phyloP scores from a whole-genome alignment of 2,113 vertebrate genomes.

The Nesoenas mayeri region DNA sequence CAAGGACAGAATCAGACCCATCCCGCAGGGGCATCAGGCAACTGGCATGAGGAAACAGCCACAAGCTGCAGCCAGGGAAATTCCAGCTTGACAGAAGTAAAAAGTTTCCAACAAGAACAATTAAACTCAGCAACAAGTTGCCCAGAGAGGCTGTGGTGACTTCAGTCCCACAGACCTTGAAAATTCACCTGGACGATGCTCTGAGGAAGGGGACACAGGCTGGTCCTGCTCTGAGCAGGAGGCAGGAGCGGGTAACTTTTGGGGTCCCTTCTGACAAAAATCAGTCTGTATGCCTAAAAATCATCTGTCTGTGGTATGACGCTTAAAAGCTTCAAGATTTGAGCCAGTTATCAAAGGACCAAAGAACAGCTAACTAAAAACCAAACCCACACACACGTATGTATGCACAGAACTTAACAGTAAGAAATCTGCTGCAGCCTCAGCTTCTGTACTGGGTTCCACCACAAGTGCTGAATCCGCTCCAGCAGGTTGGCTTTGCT shows the following conservation, averaged over 20 bases:
- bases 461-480: fast-evolving
- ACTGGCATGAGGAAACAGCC: fast-evolving
- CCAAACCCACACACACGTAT: fast-evolving
- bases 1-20: neutral
- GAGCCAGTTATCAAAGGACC: neutral
- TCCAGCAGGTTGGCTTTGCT: neutral
- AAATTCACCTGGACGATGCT: neutral
- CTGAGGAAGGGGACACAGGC: neutral
- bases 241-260: neutral
- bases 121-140: neutral
- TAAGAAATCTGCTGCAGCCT: neutral
- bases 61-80: neutral
- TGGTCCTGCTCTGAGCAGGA: neutral
- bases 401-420: neutral
- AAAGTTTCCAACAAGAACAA: neutral
- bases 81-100: neutral
- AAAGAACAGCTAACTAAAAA: neutral
- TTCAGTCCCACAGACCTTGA: neutral
- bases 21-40: neutral
- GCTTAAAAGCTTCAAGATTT: neutral
- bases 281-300: neutral
- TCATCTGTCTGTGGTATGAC: neutral
- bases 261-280: neutral
- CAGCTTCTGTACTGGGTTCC: neutral
- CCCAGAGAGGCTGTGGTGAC: neutral